A percentile compares a stretch with the other conserved stretches of the same genome.
phyloP scores from a whole-genome alignment of 2,113 vertebrate genomes.

The Salvator merianae region DNA sequence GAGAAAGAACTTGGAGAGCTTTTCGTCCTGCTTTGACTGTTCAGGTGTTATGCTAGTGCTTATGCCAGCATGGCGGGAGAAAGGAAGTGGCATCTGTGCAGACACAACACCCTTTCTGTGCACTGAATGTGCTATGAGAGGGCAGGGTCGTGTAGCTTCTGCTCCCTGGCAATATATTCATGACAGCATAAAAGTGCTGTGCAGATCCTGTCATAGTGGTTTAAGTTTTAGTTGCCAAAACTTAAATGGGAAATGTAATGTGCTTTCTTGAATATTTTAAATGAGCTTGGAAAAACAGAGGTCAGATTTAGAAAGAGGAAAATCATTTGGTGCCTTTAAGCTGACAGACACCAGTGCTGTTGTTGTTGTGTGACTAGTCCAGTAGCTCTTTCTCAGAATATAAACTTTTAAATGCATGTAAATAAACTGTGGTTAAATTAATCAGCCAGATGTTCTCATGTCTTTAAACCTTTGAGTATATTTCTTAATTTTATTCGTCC shows the following conservation, averaged over 20 bases:
- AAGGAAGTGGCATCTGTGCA: no score
- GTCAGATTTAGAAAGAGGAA: background rate
- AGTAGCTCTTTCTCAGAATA: background rate
- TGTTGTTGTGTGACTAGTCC: constrained; percentile 12
- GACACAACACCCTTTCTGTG: no score
- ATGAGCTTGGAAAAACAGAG: constrained; percentile 15
- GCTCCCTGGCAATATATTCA: no score
- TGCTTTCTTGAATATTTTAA: constrained; percentile 11
- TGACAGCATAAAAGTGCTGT: no score
- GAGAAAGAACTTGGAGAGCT: no score
- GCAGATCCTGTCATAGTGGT: background rate
- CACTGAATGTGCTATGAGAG: no score
- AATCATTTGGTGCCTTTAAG: background rate
- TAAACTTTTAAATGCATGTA: background rate
- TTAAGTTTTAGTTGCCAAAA: background rate
- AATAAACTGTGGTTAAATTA: constrained; percentile 2
- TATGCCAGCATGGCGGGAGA: no score
- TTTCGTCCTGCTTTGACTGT: no score
- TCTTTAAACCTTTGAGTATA: background rate
- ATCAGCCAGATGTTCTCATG: background rate
- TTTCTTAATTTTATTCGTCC: constrained; percentile 7
- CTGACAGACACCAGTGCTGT: background rate
- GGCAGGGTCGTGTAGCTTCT: no score
- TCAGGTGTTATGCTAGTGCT: no score
- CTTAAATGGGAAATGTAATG: background rate